phyloP scores from a whole-genome alignment of 1,140 invertebrate species.

The Pomacea maculata region DNA sequence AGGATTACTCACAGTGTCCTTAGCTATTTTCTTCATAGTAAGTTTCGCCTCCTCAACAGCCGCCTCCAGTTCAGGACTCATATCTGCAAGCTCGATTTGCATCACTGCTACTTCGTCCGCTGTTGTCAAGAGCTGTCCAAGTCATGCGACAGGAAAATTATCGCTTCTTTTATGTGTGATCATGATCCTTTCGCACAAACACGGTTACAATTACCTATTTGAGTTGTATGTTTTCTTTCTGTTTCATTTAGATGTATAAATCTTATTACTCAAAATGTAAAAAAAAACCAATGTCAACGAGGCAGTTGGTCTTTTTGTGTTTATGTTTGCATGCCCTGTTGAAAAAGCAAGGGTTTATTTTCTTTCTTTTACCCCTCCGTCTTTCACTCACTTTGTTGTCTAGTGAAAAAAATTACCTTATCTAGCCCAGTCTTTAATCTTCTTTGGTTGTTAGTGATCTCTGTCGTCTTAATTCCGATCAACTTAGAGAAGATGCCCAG shows the following conservation, averaged over 20 bases:
- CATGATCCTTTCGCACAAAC: too few species aligned
- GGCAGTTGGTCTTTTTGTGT: neutral
- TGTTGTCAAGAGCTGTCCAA: constrained; percentile 76
- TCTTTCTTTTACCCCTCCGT: too few species aligned
- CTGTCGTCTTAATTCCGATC: constrained; percentile 73
- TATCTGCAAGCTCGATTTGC: constrained; percentile 68
- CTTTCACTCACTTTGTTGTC: neutral
- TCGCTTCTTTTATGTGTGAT: too few species aligned
- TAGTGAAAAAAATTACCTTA: constrained; percentile 68
- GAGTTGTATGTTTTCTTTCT: too few species aligned
- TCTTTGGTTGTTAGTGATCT: constrained; percentile 75
- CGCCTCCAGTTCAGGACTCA: constrained; percentile 70
- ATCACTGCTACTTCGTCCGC: constrained; percentile 78
- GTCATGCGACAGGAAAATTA: too few species aligned
- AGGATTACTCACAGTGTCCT: constrained; percentile 54
- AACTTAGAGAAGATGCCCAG: constrained; percentile 68
- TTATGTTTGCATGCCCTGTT: too few species aligned
- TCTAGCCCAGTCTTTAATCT: constrained; percentile 81
- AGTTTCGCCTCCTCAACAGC: constrained; percentile 63
- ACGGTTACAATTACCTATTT: too few species aligned
- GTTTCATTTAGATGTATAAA: too few species aligned
- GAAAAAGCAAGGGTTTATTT: too few species aligned
- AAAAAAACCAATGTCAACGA: too few species aligned
- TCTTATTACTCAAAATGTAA: too few species aligned
- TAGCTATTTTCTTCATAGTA: constrained; percentile 65